These are phyloP conservation scores for Drosophila orosa DNA, from an alignment of 1,140 invertebrate genomes.

Conservation along the genomic window DNA sequence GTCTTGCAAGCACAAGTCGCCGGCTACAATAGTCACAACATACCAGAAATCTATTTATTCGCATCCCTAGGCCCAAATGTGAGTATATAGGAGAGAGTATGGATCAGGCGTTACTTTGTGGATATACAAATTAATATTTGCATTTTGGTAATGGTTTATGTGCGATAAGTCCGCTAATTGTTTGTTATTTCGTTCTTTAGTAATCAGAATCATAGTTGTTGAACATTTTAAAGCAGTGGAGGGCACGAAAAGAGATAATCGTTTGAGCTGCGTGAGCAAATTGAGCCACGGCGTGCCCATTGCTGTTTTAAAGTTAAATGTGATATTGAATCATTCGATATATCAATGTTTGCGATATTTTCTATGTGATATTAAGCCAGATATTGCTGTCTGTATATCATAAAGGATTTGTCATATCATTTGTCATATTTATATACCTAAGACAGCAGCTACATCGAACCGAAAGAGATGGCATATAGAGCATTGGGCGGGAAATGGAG, in stretches of 20 bases:
- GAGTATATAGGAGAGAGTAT: slow-evolving; percentile 61
- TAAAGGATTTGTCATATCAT: no score
- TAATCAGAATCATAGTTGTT: no score
- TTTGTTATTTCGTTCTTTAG: neutral
- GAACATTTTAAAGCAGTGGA: no score
- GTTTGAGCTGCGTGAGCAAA: no score
- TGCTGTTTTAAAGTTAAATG: no score
- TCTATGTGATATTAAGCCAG: neutral
- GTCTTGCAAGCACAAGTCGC: slow-evolving; percentile 94
- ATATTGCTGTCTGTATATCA: neutral
- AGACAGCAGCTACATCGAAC: neutral
- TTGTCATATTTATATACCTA: neutral
- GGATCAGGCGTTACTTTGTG: neutral
- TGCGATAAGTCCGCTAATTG: no score
- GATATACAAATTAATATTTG: neutral
- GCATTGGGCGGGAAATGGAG: slow-evolving; percentile 3
- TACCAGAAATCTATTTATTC: slow-evolving; percentile 92
- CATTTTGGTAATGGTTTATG: no score
- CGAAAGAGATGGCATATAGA: slow-evolving; percentile 39
- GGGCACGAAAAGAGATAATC: no score
- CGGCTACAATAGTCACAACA: slow-evolving; percentile 90
- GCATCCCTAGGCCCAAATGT: slow-evolving; percentile 89
- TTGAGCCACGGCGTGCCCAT: no score
- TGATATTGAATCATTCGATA: neutral
- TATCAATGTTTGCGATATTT: neutral